Conservation (phyloP, 1,140 invertebrate species). For the Venustaconcha ellipsiformis region DNA sequence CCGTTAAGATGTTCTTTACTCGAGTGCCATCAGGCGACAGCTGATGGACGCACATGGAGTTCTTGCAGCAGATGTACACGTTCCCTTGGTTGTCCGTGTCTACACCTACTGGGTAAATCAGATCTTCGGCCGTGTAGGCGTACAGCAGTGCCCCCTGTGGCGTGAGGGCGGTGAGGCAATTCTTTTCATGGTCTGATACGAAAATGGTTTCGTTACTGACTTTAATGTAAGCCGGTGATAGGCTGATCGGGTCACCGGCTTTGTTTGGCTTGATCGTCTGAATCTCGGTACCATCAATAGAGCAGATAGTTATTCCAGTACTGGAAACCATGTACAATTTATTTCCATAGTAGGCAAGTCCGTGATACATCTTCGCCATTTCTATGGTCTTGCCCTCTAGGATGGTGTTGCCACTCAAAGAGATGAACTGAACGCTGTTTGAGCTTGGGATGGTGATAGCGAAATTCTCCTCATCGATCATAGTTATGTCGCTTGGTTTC, state of each 20-base stretch:
- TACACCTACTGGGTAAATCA: slow-evolving; percentile 13
- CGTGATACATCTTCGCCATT: slow-evolving; percentile 13
- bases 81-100: slow-evolving; percentile 8
- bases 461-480: slow-evolving; percentile 9
- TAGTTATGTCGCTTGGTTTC: slow-evolving; percentile 23
- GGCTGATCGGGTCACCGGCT: slow-evolving; percentile 4
- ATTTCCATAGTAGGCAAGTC: slow-evolving; percentile 3
- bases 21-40: slow-evolving; percentile 9
- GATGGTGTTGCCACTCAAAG: slow-evolving; percentile 11
- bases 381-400: slow-evolving; percentile 12
- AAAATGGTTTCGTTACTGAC: slow-evolving; percentile 4
- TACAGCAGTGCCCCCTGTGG: slow-evolving; percentile 12
- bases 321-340: slow-evolving; percentile 12
- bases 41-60: slow-evolving; percentile 14
- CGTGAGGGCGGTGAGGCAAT: slow-evolving; percentile 11
- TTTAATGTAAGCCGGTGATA: slow-evolving; percentile 6
- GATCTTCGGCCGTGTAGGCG: slow-evolving; percentile 1
- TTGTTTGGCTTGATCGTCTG: slow-evolving; percentile 17
- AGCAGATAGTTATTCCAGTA: slow-evolving; percentile 17
- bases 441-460: slow-evolving; percentile 10
- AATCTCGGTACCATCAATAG: slow-evolving; percentile 7
- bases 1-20: slow-evolving; percentile 4
- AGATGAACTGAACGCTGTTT: slow-evolving; percentile 18
- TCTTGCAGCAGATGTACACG: slow-evolving; percentile 15
- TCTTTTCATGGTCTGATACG: slow-evolving; percentile 14